Evolutionary conservation across 2,888 invertebrate species (phyloP).

Genomic region (Metallyticus violacea): DNA sequence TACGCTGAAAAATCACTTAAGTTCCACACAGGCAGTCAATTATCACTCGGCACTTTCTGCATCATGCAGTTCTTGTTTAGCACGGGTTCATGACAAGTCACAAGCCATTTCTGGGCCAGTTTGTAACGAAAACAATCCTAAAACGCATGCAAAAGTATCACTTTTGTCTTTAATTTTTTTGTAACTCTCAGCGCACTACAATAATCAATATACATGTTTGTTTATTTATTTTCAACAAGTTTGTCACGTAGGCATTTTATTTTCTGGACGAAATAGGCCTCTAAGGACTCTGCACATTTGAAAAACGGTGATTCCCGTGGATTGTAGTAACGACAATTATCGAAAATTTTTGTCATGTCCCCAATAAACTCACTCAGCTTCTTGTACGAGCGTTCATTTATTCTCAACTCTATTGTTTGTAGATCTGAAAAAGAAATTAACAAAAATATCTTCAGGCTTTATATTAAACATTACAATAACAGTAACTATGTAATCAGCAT

Average conservation of each 20-base stretch:
- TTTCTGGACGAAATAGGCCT: slow-evolving; percentile 93
- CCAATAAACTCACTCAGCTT: slow-evolving; percentile 93
- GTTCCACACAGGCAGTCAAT: not conserved
- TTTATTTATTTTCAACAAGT: slow-evolving; percentile 32
- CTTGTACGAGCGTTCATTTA: slow-evolving; percentile 78
- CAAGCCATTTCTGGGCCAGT: not conserved
- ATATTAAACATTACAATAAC: too few species aligned
- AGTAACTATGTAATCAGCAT: too few species aligned
- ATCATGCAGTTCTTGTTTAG: not conserved
- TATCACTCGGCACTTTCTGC: not conserved
- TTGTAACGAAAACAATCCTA: not conserved
- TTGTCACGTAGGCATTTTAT: slow-evolving; percentile 79
- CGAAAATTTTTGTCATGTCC: slow-evolving; percentile 97
- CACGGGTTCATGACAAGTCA: too few species aligned
- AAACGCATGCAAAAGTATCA: not conserved
- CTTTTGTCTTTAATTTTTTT: not conserved
- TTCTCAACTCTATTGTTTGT: slow-evolving; percentile 84
- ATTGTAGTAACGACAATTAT: slow-evolving; percentile 98
- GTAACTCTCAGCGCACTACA: not conserved
- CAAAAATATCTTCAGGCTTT: not conserved
- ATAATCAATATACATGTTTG: not conserved
- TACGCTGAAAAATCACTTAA: not conserved
- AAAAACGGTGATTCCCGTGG: slow-evolving; percentile 94
- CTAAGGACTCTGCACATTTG: slow-evolving; percentile 92
- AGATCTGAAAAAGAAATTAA: slow-evolving; percentile 66